A percentile compares a stretch with the other conserved stretches of the same genome.
Evolutionary conservation across 2,797 vertebrate species (phyloP).

Genomic region (Sebastes iracundus): DNA sequence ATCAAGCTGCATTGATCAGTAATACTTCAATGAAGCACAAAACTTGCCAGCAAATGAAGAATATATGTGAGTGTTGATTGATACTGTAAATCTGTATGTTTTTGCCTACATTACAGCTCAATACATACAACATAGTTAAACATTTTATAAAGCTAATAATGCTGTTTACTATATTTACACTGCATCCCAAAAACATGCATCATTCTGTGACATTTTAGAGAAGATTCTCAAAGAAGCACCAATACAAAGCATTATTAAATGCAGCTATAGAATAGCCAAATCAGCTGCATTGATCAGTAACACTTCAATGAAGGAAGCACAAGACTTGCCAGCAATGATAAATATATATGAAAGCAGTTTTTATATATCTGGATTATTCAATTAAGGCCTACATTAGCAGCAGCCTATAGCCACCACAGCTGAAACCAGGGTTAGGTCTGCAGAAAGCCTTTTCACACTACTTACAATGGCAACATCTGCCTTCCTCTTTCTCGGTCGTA

Average conservation of each 20-base stretch:
- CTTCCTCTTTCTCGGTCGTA: conserved; percentile 92
- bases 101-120: no score
- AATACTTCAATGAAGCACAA: neutral
- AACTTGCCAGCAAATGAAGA: neutral
- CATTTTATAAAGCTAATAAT: no score
- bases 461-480: conserved; percentile 96
- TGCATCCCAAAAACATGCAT: no score
- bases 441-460: conserved; percentile 36
- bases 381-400: neutral
- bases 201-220: no score
- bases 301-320: neutral
- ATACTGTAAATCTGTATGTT: no score
- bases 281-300: neutral
- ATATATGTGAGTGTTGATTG: no score
- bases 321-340: neutral
- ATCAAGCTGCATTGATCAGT: neutral
- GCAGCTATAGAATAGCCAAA: accelerated
- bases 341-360: neutral
- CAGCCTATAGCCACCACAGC: neutral
- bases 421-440: neutral
- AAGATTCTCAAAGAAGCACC: no score
- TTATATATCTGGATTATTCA: neutral
- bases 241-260: neutral
- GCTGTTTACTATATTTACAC: neutral
- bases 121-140: no score